Evolutionary conservation across 2,888 invertebrate species (phyloP), one percentile per base, ranked within the genome.

Genomic region (Pantelozetes paolii): DNA sequence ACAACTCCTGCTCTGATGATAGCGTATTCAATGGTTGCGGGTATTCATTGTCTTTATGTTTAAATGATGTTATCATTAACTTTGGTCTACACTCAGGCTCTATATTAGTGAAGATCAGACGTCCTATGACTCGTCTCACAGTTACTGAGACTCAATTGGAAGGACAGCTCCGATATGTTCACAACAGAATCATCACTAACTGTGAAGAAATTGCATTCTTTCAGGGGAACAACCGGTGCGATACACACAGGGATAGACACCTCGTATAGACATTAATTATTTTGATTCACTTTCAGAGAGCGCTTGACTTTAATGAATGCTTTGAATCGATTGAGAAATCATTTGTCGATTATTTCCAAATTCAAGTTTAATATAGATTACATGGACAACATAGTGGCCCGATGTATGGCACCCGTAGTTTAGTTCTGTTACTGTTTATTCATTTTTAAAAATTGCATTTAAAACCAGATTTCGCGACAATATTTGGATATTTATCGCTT

Each of bases 81-180:
- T 62, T 28, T 62, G 28, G 1, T 26, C 3, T 6, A 3, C 6
- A 23, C 90, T 23, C 23, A 48, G 50, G 71, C 20, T 23, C 32
- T 2, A 83, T 94, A 76, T 84, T 98, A 73, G 96, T 97, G 0
- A 89, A 91, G 80, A 84, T 96, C 73, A 86, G 97, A 77, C 88
- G 89, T 79, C 97, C 97, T 0, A 91, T 94, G 76, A 94, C 91
- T 1, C 85, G 88, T 69, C 86, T 98, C 85, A 98, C 98, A 0
- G 92, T 95, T 0, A 88, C 88, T 76, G 98, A 99, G 82, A 98
- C 98, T 83, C 92, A 92, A 82, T 84, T 97, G n/a, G 99, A 99
- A 85, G 99, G 98, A 72, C 97, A 99, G 85, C 97, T 94, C 84
- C 87, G 98, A 81, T 97, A 94, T 81, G 94, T 97, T 42, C 95